Percentiles rank a stretch among this genome's conserved stretches.
Conservation (phyloP, 2,797 vertebrate genomes). For the Pseudochaenichthys georgianus region DNA sequence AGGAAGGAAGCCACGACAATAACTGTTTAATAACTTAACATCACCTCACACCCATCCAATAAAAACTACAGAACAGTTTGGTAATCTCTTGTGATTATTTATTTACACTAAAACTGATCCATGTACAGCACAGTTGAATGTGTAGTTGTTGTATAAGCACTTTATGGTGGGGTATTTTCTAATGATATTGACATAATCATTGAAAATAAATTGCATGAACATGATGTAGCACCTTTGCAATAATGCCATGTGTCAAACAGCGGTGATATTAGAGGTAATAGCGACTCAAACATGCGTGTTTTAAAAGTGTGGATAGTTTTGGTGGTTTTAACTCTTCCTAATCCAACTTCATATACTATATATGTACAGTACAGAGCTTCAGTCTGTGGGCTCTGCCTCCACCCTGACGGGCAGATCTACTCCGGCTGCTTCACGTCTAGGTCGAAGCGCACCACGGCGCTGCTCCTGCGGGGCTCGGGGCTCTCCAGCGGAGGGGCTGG, state of each 20-base stretch:
- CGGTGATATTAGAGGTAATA: conserved; percentile 44
- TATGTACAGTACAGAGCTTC: conserved; percentile 76
- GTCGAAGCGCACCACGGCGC: conserved; percentile 83
- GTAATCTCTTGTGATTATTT: conserved; percentile 69
- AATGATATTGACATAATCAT: conserved; percentile 51
- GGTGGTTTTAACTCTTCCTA: conserved; percentile 43
- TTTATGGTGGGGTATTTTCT: conserved; percentile 75
- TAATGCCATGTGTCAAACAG: conserved; percentile 70
- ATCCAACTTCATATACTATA: conserved; percentile 67
- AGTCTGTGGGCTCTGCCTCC: conserved; percentile 47
- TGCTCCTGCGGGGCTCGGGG: conserved; percentile 75
- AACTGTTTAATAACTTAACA: too few relatives aligned
- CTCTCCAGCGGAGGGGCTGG: conserved; percentile 78
- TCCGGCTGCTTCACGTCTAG: conserved; percentile 83
- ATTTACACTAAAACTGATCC: conserved; percentile 79
- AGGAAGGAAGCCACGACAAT: too few relatives aligned
- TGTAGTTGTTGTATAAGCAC: conserved; percentile 74
- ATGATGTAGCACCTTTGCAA: conserved; percentile 83
- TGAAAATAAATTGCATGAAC: conserved; percentile 68
- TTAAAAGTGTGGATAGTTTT: conserved; percentile 32
- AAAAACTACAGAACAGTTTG: conserved; percentile 45
- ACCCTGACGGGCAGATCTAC: conserved; percentile 48
- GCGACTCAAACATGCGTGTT: conserved; percentile 72
- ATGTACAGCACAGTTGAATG: conserved; percentile 72
- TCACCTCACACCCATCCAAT: conserved; percentile 11